Conservation (phyloP, 2,113 vertebrate genomes). For the Tupaia chinensis region DNA sequence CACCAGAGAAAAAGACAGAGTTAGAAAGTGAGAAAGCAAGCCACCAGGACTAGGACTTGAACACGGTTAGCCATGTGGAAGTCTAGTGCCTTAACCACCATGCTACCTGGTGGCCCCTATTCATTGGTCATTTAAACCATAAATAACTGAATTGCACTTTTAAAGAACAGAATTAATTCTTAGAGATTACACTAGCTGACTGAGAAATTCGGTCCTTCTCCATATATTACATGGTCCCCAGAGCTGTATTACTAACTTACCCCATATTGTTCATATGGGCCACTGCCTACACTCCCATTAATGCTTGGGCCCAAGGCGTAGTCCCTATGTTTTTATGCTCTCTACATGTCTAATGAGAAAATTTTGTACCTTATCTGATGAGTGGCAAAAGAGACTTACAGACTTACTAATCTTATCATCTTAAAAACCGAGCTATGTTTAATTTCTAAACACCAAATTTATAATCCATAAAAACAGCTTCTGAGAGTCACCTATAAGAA, state of each 20-base stretch:
- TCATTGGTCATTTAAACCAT: neutral
- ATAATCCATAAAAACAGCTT: neutral
- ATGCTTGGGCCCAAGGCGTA: neutral
- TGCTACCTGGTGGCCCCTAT: neutral
- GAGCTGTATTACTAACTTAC: neutral
- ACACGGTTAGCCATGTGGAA: too few relatives aligned
- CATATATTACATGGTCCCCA: neutral
- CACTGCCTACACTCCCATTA: neutral
- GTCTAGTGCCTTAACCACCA: too few relatives aligned
- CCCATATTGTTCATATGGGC: neutral
- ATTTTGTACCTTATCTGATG: neutral
- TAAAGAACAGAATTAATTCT: constrained; percentile 27
- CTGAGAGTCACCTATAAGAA: neutral
- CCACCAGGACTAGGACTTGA: too few relatives aligned
- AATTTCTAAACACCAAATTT: neutral
- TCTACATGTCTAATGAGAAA: neutral
- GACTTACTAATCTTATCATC: neutral
- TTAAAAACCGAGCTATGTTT: neutral
- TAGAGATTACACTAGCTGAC: neutral
- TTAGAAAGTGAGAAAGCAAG: too few relatives aligned
- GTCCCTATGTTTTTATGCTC: neutral
- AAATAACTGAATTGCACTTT: neutral
- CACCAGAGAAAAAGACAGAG: too few relatives aligned
- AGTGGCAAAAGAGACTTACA: neutral
- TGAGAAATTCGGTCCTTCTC: neutral